These are phyloP conservation scores for Ateles fusciceps DNA, from an alignment of 2,797 vertebrate genomes.

Conservation along the genomic window DNA sequence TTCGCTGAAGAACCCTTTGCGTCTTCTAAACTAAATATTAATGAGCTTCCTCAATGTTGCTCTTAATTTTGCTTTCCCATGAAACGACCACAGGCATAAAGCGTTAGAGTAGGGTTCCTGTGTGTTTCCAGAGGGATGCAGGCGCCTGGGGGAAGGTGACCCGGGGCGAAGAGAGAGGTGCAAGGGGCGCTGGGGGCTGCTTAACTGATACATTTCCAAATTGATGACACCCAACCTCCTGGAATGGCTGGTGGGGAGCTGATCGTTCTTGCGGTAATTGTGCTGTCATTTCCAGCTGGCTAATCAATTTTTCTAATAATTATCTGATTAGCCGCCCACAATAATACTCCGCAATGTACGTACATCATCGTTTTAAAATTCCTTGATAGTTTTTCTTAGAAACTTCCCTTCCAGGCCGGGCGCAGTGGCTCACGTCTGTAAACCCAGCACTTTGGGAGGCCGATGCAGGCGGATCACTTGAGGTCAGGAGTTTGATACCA, in stretches of 20 bases:
- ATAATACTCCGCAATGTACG: not conserved
- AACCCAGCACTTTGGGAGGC: too few relatives aligned
- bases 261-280: not conserved
- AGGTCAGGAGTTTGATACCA: too few relatives aligned
- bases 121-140: not conserved
- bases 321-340: not conserved
- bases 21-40: not conserved
- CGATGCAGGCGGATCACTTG: too few relatives aligned
- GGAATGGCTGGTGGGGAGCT: not conserved
- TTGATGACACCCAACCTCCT: not conserved
- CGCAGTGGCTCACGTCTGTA: too few relatives aligned
- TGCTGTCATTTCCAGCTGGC: not conserved
- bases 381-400: not conserved
- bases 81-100: not conserved
- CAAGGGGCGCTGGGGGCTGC: accelerated
- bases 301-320: not conserved
- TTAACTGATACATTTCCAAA: not conserved
- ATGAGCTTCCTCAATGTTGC: not conserved
- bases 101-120: not conserved
- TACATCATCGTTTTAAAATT: not conserved
- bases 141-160: not conserved
- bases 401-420: not conserved
- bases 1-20: not conserved
- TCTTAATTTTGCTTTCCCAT: not conserved
- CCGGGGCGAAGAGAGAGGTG: accelerated